Conservation (phyloP, 2,797 vertebrate species). For the Hydrolagus colliei region DNA sequence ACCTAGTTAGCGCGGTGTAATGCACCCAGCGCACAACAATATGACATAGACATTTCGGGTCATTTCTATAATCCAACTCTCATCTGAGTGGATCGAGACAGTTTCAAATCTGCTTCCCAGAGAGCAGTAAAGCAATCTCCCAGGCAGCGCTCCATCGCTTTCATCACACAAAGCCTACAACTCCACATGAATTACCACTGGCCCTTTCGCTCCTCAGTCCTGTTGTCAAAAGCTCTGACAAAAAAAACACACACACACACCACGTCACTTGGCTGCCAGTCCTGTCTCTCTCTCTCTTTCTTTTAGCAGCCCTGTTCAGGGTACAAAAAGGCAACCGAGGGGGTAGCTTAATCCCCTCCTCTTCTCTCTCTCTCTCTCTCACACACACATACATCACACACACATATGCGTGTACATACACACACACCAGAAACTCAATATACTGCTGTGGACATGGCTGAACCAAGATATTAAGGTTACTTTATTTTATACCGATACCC, state of each 20-base stretch:
- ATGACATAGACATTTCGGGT: conserved; percentile 97
- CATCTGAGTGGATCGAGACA: conserved; percentile 95
- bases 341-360: conserved; percentile 57
- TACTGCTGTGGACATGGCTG: conserved; percentile 32
- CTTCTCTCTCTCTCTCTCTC: too few species aligned
- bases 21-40: conserved; percentile 85
- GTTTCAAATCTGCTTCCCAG: conserved; percentile 98
- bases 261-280: conserved; percentile 72
- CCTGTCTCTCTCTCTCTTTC: conserved; percentile 45
- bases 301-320: conserved; percentile 47
- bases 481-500: conserved; percentile 10
- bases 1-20: conserved; percentile 94
- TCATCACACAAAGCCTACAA: conserved; percentile 97
- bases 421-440: too few species aligned
- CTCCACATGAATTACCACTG: conserved; percentile 99
- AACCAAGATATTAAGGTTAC: conserved; percentile 50
- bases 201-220: conserved; percentile 82
- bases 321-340: conserved; percentile 52
- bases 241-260: conserved; percentile 45
- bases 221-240: conserved; percentile 65
- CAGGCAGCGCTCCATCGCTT: conserved; percentile 96
- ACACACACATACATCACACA: conserved; percentile 27
- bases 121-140: conserved; percentile 99
- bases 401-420: conserved; percentile 49
- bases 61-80: conserved; percentile 99